Base-by-base conservation (phyloP, 2,113 vertebrate genomes). In the Phalacrocorax aristotelis region DNA sequence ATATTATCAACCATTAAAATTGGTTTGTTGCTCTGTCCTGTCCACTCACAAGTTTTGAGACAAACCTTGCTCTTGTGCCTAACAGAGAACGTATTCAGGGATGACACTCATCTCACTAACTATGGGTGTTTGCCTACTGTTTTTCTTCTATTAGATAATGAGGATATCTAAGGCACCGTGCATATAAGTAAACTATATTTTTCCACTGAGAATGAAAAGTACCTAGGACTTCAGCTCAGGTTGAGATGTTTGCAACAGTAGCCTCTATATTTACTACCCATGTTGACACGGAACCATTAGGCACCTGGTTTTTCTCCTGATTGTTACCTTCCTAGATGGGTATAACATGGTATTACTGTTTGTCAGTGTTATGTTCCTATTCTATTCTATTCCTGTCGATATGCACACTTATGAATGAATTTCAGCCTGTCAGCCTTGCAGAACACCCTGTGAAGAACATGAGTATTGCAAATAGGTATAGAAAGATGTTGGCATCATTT, bases 341-440 rank as follows among this genome's bases (percentile, higher is more conserved):
- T 77, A 40, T 40, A 90, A 85, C 89, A 95, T 87, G 84, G 65
- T 16, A 65, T 83, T 57, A 42, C 64, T 75, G 91, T 83, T 89
- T 25, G 9, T 38, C 65, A 80, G 21, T 77, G 29, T 42, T 83
- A 48, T 69, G 44, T 57, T 92, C 29, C 58, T 76, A 54, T 87
- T 76, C 58, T 76, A 54, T 87, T 76, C 70, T 89, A 54, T 61
- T 89, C 54, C 42, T 94, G 61, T 54, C 30, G 3, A 80, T 69
- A 77, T 9, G 26, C 9, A 85, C 81, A 62, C 46, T 91, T 83
- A 84, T 84, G 91, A 96, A 97, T 91, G 87, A 94, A 88, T 94
- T 91, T 91, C 46, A 85, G 29, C 58, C 74, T 76, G 83, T 77
- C 62, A 95, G 16, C 42, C 54, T 72, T 80, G 75, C 49, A 80